These are phyloP conservation scores for Heteromyza rotundicornis DNA, from an alignment of 2,888 invertebrate species.

Conservation along the genomic window DNA sequence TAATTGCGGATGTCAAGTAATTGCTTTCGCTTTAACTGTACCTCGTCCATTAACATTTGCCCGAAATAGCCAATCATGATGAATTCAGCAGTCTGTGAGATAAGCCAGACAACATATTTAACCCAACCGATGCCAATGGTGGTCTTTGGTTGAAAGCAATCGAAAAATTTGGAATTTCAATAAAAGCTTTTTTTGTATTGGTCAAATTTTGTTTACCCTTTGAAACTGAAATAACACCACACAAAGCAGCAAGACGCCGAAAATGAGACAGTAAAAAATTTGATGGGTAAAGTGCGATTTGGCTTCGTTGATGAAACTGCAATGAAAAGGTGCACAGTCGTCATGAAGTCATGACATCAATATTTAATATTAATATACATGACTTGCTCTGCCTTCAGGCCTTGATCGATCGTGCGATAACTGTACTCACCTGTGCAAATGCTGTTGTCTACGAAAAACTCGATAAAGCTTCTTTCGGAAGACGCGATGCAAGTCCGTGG, in stretches of 20 bases:
- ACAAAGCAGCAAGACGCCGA: slow-evolving; percentile 24
- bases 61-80: slow-evolving; percentile 28
- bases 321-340: neutral
- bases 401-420: too few relatives aligned
- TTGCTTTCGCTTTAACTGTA: neutral
- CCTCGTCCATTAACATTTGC: slow-evolving; percentile 28
- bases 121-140: slow-evolving; percentile 13
- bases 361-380: too few relatives aligned
- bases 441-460: slow-evolving; percentile 21
- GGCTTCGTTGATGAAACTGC: slow-evolving; percentile 24
- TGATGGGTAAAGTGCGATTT: slow-evolving; percentile 24
- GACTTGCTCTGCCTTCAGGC: too few relatives aligned
- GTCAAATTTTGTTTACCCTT: slow-evolving; percentile 7
- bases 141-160: neutral
- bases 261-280: slow-evolving; percentile 23
- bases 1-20: too few relatives aligned
- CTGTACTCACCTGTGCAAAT: slow-evolving; percentile 21
- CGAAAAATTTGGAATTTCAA: too few relatives aligned
- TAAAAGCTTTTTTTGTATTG: too few relatives aligned
- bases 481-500: neutral
- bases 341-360: too few relatives aligned
- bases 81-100: slow-evolving; percentile 24
- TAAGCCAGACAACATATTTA: slow-evolving; percentile 26
- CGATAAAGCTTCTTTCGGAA: slow-evolving; percentile 19
- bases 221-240: slow-evolving; percentile 26